Conservation (phyloP, 1,140 invertebrate genomes). For the Acromyrmex echinatior region DNA sequence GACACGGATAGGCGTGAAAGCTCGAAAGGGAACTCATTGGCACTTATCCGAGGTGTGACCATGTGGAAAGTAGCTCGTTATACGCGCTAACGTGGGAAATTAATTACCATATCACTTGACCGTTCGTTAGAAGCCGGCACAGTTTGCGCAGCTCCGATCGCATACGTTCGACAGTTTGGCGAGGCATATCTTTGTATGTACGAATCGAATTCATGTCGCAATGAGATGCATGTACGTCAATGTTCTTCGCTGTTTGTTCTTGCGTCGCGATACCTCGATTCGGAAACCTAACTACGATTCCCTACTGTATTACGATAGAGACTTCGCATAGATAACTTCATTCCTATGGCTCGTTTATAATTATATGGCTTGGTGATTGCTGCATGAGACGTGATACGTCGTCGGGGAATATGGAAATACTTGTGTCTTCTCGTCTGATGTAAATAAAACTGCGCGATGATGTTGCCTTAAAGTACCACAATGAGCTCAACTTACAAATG, state of each 20-base stretch:
- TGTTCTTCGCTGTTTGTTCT: conserved; percentile 5
- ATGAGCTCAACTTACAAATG: not conserved
- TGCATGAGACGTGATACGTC: not conserved
- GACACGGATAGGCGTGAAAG: conserved; percentile 24
- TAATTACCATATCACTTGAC: conserved; percentile 80
- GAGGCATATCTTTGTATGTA: conserved; percentile 1
- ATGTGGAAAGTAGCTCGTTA: conserved; percentile 77
- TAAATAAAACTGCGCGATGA: conserved; percentile 9
- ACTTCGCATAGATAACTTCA: conserved; percentile 22
- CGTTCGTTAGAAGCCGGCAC: conserved; percentile 53
- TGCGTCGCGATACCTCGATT: not conserved
- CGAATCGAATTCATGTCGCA: conserved; percentile 9
- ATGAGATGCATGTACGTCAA: not conserved
- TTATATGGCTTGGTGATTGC: conserved; percentile 44
- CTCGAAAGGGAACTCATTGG: conserved; percentile 31
- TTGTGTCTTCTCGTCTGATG: not conserved
- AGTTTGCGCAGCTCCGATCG: not conserved
- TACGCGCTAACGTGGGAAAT: conserved; percentile 57
- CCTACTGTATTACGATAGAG: not conserved
- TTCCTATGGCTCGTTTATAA: conserved; percentile 26
- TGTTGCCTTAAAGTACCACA: not conserved
- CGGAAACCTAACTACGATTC: conserved; percentile 13
- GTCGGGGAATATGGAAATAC: not conserved
- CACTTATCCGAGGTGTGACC: conserved; percentile 31
- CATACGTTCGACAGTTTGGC: not conserved